A percentile compares a stretch with the other conserved stretches of the same genome.
phyloP scores from a whole-genome alignment of 2,888 invertebrate species.

The Chloromyia formosa region DNA sequence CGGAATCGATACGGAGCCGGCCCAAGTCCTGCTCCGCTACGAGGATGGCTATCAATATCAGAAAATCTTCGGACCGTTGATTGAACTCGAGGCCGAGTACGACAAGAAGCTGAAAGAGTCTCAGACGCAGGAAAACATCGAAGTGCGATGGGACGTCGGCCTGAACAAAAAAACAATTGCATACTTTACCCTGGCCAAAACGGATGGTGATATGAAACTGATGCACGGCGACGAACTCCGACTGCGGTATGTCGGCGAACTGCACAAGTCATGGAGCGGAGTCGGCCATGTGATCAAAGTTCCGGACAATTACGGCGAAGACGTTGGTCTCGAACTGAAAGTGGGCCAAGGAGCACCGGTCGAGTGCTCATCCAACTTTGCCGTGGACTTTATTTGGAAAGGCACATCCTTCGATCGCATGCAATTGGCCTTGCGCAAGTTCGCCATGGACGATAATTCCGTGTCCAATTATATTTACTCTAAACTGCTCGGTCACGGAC shows the following conservation, averaged over 20 bases:
- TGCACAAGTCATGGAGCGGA: constrained; percentile 96
- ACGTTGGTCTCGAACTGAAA: constrained; percentile 96
- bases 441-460: constrained; percentile 95
- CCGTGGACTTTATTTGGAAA: constrained; percentile 99
- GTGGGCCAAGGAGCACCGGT: constrained; percentile 90
- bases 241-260: constrained; percentile 90
- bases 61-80: constrained; percentile 96
- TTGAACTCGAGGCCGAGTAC: constrained; percentile 97
- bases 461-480: constrained; percentile 99
- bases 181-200: constrained; percentile 96
- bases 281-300: constrained; percentile 98
- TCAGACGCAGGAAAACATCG: constrained; percentile 97
- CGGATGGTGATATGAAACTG: constrained; percentile 97
- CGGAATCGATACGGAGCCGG: constrained; percentile 97
- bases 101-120: constrained; percentile 97
- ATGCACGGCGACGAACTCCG: constrained; percentile 99
- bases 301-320: constrained; percentile 96
- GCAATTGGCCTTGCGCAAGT: constrained; percentile 92
- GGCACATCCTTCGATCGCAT: constrained; percentile 98
- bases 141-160: constrained; percentile 98
- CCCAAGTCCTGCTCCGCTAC: constrained; percentile 81
- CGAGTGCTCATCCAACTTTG: constrained; percentile 94
- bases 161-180: constrained; percentile 98
- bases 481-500: constrained; percentile 91
- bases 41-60: constrained; percentile 99